These are phyloP conservation scores for Morone chrysops DNA, from an alignment of 2,113 vertebrate species.

Conservation along the genomic window DNA sequence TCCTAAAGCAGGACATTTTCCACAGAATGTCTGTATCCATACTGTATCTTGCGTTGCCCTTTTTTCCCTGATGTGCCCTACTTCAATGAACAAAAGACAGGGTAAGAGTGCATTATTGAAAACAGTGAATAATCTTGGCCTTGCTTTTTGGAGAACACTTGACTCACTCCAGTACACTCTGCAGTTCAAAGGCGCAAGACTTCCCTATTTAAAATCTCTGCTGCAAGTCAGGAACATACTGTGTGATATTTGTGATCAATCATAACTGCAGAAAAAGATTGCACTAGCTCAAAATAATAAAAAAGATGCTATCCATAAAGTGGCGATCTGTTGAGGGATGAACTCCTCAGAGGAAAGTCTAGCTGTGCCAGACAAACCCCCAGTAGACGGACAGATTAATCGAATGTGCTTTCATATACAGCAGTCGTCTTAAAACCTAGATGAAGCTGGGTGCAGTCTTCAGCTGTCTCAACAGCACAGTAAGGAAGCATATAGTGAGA, in stretches of 20 bases:
- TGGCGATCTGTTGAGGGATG: constrained; percentile 70
- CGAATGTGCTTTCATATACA: constrained; percentile 54
- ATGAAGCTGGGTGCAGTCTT: constrained; percentile 61
- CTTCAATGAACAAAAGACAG: constrained; percentile 66
- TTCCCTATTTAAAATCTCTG: constrained; percentile 61
- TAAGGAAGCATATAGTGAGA: constrained; percentile 9
- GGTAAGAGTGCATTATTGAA: constrained; percentile 45
- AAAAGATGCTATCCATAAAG: constrained; percentile 75
- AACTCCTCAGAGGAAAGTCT: constrained; percentile 63
- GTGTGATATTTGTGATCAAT: constrained; percentile 80
- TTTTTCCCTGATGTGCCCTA: constrained; percentile 59
- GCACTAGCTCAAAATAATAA: constrained; percentile 71
- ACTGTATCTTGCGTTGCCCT: constrained; percentile 27
- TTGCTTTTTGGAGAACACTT: constrained; percentile 53
- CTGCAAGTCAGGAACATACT: constrained; percentile 63
- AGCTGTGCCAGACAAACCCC: constrained; percentile 60
- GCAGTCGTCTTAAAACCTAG: constrained; percentile 45
- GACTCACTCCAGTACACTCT: constrained; percentile 43
- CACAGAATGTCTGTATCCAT: constrained; percentile 8
- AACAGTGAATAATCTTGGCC: constrained; percentile 54
- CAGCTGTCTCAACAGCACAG: constrained; percentile 25
- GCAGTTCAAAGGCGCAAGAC: constrained; percentile 60
- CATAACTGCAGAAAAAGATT: constrained; percentile 65
- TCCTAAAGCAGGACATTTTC: constrained; percentile 21
- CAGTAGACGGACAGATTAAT: constrained; percentile 60